Base-by-base conservation (phyloP, 1,140 invertebrate species). In the Brachionus koreanus region DNA sequence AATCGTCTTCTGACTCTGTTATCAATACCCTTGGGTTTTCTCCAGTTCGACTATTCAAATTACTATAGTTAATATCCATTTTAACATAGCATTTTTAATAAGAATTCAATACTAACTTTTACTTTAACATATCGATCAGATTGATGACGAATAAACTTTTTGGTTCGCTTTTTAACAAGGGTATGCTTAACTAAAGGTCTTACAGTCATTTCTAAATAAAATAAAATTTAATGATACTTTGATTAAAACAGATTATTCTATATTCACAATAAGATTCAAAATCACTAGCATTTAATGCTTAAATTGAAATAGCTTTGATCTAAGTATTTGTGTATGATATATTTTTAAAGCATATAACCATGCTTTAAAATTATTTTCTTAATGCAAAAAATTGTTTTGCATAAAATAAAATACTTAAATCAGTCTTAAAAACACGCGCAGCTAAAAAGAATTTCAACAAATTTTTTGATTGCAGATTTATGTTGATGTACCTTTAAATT, bases 1-100 rank as follows among this genome's bases (percentile, higher is more conserved):
- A 99, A 99, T 84, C 96, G 92, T 86, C 97, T 93, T 84, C 98
- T 92, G 9, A 99, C 97, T 90, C 97, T 92, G 92, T 99, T 99
- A 90, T 99, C 98, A 91, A 99, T 99, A 97, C 98, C 95, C 88
- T 95, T 95, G 0, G 95, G 95, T 90, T 95, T 96, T 85, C 95
- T 91, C 95, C 94, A 96, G 90, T 92, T 94, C 83, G 91, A 89
- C 92, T 93, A 85, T 52, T 90, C 87, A 84, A 86, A 35, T 6
- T 13, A 77, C 29, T 37, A 61, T 85, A 86, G 84, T 82, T 35
- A 82, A 69, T 69, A 16, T 69, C 35, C n/a, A 33, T 67, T 12
- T 35, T 67, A 37, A 46, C 57, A 37, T 37, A 74, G 12, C 63
- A 35, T 13, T 84, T 16, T 35, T 19, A 69, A 29, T 42, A 52